A percentile compares a stretch with the other conserved stretches of the same genome.
Evolutionary conservation across 2,113 vertebrate species (phyloP).

Genomic region (Periophthalmus modestus): DNA sequence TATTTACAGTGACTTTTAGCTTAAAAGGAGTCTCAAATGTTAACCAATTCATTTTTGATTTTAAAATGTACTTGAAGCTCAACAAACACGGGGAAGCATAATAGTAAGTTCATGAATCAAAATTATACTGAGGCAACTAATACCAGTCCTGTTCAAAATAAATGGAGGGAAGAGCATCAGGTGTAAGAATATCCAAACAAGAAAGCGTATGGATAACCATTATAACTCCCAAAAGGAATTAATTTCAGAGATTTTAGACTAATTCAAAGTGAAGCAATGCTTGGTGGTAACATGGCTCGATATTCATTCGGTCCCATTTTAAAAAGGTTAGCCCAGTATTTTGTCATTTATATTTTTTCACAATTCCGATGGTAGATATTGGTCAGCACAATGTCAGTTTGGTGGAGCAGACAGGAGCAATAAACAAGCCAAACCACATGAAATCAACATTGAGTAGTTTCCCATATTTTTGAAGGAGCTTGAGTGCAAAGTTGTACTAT

Average conservation of each 20-base stretch:
- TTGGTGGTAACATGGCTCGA: background rate
- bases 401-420: background rate
- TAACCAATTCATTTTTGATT: background rate
- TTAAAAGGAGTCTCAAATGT: background rate
- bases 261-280: background rate
- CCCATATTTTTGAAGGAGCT: background rate
- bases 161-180: too few species aligned
- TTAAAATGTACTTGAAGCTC: background rate
- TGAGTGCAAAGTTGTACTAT: background rate
- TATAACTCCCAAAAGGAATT: too few species aligned
- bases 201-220: too few species aligned
- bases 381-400: background rate
- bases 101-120: too few species aligned
- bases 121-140: background rate
- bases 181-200: too few species aligned
- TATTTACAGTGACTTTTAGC: background rate
- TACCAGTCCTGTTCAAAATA: too few species aligned
- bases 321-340: slow-evolving; percentile 3
- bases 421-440: background rate
- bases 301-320: slow-evolving; percentile 2
- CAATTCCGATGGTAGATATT: background rate
- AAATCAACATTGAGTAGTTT: too few species aligned
- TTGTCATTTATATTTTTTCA: background rate
- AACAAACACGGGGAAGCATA: too few species aligned
- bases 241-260: too few species aligned